phyloP scores from a whole-genome alignment of 2,113 vertebrate species.

The Rhombomys opimus region DNA sequence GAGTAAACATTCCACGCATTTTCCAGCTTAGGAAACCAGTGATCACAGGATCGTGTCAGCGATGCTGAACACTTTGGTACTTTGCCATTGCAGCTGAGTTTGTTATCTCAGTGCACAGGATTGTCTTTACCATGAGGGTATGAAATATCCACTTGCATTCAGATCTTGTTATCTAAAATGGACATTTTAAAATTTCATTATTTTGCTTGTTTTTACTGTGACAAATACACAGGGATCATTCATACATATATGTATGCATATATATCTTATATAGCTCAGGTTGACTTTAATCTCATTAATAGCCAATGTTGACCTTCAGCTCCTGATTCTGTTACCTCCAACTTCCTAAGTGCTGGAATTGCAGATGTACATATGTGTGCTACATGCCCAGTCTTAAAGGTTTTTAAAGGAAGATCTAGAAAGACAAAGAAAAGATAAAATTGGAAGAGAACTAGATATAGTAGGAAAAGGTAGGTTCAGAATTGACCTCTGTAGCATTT shows the following conservation, averaged over 20 bases:
- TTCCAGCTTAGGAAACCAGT: neutral
- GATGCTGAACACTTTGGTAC: neutral
- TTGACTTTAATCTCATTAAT: neutral
- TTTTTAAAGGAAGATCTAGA: neutral
- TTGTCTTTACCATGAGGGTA: neutral
- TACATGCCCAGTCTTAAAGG: neutral
- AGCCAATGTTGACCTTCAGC: neutral
- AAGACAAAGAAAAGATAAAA: neutral
- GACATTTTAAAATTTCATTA: neutral
- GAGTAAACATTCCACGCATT: neutral
- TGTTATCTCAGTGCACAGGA: neutral
- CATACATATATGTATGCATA: neutral
- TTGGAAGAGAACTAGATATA: too few relatives aligned
- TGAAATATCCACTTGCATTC: neutral
- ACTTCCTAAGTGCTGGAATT: neutral
- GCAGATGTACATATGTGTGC: neutral
- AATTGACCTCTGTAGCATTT: neutral
- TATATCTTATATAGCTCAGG: neutral
- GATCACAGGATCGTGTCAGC: neutral
- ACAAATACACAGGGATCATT: neutral
- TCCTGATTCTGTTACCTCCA: neutral
- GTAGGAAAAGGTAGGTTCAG: neutral
- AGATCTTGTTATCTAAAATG: neutral
- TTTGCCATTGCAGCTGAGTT: neutral
- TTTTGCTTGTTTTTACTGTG: neutral